phyloP scores from a whole-genome alignment of 2,888 invertebrate species.

The Apamea monoglypha region DNA sequence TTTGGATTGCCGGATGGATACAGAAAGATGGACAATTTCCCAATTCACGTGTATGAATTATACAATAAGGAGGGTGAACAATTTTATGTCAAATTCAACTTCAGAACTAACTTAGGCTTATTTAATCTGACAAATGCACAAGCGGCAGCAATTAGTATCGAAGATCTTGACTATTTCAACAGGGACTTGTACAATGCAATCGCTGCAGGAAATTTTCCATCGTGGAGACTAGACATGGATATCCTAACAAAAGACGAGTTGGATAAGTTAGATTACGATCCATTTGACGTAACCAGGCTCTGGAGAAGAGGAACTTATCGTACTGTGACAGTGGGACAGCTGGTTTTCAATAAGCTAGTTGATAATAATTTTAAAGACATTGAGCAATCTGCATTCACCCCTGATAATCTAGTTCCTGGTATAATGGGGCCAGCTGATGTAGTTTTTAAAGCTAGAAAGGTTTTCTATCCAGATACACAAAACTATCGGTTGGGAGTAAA shows the following conservation, averaged over 20 bases:
- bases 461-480: slow-evolving; percentile 78
- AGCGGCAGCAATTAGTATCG: slow-evolving; percentile 91
- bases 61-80: slow-evolving; percentile 93
- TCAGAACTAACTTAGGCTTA: slow-evolving; percentile 96
- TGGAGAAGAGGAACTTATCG: slow-evolving; percentile 82
- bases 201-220: slow-evolving; percentile 89
- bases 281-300: slow-evolving; percentile 79
- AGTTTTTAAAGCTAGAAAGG: slow-evolving; percentile 75
- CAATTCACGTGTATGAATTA: slow-evolving; percentile 97
- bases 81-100: slow-evolving; percentile 96
- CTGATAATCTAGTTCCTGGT: slow-evolving; percentile 82
- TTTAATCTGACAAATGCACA: slow-evolving; percentile 92
- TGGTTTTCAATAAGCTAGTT: slow-evolving; percentile 75
- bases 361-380: slow-evolving; percentile 77
- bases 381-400: slow-evolving; percentile 78
- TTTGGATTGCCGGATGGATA: slow-evolving; percentile 97
- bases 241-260: slow-evolving; percentile 74
- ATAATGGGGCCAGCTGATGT: slow-evolving; percentile 80
- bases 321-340: slow-evolving; percentile 75
- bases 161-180: slow-evolving; percentile 95
- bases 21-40: slow-evolving; percentile 97
- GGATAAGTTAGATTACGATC: slow-evolving; percentile 75
- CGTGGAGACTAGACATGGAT: slow-evolving; percentile 82
- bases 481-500: slow-evolving; percentile 80
- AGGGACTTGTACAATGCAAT: slow-evolving; percentile 97